A percentile compares a stretch with the other conserved stretches of the same genome.
phyloP scores from a whole-genome alignment of 2,888 invertebrate species.

The Allolobophora icterica region DNA sequence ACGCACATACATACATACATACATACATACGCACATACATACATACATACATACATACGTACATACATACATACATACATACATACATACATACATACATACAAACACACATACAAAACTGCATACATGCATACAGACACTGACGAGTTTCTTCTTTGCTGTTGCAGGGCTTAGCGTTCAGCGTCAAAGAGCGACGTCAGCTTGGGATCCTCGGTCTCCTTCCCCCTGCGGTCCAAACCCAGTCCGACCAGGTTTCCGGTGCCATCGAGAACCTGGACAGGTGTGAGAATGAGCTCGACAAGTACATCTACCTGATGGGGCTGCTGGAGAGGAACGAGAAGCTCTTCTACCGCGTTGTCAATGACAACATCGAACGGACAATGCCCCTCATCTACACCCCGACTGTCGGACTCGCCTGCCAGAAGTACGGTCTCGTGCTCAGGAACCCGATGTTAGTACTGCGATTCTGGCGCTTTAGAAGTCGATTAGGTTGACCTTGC shows the following conservation, averaged over 20 bases:
- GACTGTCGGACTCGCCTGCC: constrained; percentile 94
- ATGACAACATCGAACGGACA: constrained; percentile 68
- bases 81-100: too few relatives aligned
- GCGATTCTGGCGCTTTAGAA: constrained; percentile 73
- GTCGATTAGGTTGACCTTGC: constrained; percentile 73
- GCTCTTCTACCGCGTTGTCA: constrained; percentile 88
- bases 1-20: too few relatives aligned
- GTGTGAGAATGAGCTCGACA: constrained; percentile 75
- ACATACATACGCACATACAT: too few relatives aligned
- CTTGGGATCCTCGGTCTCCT: constrained; percentile 93
- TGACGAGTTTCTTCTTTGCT: neutral
- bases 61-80: too few relatives aligned
- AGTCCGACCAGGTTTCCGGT: constrained; percentile 69
- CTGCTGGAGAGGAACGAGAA: constrained; percentile 90
- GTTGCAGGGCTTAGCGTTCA: constrained; percentile 91
- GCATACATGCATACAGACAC: too few relatives aligned
- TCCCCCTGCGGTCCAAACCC: constrained; percentile 84
- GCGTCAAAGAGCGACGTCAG: constrained; percentile 87
- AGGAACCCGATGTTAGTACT: constrained; percentile 77
- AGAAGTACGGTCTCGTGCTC: constrained; percentile 99
- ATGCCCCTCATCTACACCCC: constrained; percentile 99
- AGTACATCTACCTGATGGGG: constrained; percentile 62
- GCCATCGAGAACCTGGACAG: constrained; percentile 70
- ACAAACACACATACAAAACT: too few relatives aligned
- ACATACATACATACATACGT: too few relatives aligned